A percentile compares a stretch with the other conserved stretches of the same genome.
Conservation (phyloP, 2,113 vertebrate species). For the Prunella fulvescens region DNA sequence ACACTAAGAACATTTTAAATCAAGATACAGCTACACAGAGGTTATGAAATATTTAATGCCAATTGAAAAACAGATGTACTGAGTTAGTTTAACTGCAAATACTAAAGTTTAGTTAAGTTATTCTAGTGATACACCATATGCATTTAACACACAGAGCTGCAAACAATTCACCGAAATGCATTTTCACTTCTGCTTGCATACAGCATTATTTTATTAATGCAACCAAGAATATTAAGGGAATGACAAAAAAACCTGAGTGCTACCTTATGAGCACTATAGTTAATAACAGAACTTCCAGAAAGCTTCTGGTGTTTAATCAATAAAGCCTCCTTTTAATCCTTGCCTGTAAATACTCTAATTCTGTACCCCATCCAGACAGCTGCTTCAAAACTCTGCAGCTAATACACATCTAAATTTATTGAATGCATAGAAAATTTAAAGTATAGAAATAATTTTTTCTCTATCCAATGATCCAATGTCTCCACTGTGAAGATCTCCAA, state of each 20-base stretch:
- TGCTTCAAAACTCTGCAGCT: neutral
- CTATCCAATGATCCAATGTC: neutral
- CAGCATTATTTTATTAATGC: neutral
- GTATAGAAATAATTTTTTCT: neutral
- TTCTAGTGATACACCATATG: neutral
- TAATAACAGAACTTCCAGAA: neutral
- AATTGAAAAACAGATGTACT: neutral
- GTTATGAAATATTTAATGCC: neutral
- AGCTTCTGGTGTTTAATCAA: neutral
- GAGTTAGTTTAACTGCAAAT: neutral
- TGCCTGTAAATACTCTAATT: neutral
- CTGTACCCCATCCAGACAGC: neutral
- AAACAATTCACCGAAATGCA: neutral
- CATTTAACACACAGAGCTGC: neutral
- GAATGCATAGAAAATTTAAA: neutral
- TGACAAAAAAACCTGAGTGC: neutral
- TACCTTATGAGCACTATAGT: neutral
- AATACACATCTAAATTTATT: neutral
- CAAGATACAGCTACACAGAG: neutral
- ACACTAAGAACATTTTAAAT: neutral
- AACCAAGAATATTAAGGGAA: neutral
- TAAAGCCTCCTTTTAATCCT: neutral
- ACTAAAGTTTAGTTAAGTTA: neutral
- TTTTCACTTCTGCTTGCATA: neutral
- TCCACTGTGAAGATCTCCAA: neutral